Base-by-base conservation (phyloP, 2,888 invertebrate species). In the Cheilosia soror region DNA sequence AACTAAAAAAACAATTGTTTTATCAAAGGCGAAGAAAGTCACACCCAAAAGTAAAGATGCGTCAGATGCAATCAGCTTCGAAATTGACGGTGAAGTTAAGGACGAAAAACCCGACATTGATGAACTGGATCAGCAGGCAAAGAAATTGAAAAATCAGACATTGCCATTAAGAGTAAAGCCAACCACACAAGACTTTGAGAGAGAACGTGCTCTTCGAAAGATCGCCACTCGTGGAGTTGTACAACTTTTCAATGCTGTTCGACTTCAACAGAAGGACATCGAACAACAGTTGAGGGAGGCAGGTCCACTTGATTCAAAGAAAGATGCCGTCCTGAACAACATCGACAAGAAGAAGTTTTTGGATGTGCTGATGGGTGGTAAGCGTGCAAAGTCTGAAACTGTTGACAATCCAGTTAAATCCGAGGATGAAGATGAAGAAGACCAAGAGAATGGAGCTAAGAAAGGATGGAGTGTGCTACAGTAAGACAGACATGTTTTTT, bases 211-310 rank as follows among this genome's bases (percentile, higher is more conserved):
- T 75, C 91, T 98, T 60, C 93, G 95, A 42, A 97, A 96, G 93
- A 96, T 98, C 89, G 98, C 97, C 9, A 98, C 97, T 44, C 96
- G 96, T 91, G 98, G 98, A 89, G 97, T 98, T 0, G 97, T 98
- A 0, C 98, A 98, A 90, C 93, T 98, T 85, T 98, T 98, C 89
- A 98, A 98, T 93, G 96, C 97, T 40, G 98, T 98, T 0, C 95
- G 95, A 89, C 94, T 95, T 88, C 98, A 98, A 91, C 98, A 98
- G 91, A 96, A 95, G 90, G 94, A 95, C 71, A 92, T 98, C 62
- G 94, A 95, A 55, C 94, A 93, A 75, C 95, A 96, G 91, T 90
- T 97, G 65, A 93, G 94, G 68, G 94, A 95, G 88, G 95, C 94
- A 82, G 96, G 96, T n/a, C 93, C 95, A 27, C 93, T 97, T 42